phyloP scores from a whole-genome alignment of 1,140 invertebrate genomes.

The Probaryconus sp. region DNA sequence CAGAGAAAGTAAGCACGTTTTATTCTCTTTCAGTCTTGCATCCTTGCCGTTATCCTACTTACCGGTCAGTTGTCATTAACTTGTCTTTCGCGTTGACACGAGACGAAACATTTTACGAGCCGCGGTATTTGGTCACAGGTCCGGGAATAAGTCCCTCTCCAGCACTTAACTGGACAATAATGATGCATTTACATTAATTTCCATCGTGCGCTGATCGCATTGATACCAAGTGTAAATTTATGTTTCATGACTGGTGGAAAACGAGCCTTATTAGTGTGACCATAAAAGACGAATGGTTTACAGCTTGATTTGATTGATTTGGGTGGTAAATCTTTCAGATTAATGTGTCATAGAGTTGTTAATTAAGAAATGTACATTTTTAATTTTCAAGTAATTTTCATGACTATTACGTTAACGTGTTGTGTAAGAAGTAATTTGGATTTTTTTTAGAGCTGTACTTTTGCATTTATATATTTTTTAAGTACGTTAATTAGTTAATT shows the following conservation, averaged over 20 bases:
- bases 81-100: conserved; percentile 49
- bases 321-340: too few relatives aligned
- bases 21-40: conserved; percentile 75
- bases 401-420: too few relatives aligned
- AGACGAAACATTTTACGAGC: conserved; percentile 44
- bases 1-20: conserved; percentile 75
- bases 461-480: too few relatives aligned
- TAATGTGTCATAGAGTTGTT: too few relatives aligned
- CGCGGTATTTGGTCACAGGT: conserved; percentile 33
- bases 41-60: conserved; percentile 74
- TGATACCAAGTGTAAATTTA: conserved; percentile 14
- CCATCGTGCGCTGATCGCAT: conserved; percentile 3
- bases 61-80: conserved; percentile 56
- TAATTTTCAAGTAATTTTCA: too few relatives aligned
- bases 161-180: conserved; percentile 15
- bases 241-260: conserved; percentile 5
- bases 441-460: too few relatives aligned
- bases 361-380: too few relatives aligned
- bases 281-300: conserved; percentile 4
- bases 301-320: conserved; percentile 6
- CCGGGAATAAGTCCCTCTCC: conserved; percentile 17
- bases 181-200: conserved; percentile 34
- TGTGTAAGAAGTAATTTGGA: too few relatives aligned
- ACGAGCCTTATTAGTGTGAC: background rate
- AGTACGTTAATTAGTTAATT: too few relatives aligned